phyloP scores from a whole-genome alignment of 2,797 vertebrate genomes.

The Falco biarmicus region DNA sequence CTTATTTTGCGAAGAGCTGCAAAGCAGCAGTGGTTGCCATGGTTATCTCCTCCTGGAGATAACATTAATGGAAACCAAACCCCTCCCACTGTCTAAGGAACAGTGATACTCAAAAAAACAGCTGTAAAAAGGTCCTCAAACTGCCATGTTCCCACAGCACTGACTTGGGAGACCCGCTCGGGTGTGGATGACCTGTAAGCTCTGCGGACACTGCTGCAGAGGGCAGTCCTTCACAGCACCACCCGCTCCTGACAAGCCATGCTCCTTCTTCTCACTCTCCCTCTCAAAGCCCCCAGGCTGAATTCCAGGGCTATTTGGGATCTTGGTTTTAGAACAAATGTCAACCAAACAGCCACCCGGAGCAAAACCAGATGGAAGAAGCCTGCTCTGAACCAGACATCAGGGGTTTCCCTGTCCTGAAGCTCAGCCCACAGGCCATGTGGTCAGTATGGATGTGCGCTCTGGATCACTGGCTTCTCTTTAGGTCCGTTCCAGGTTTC shows the following conservation, averaged over 20 bases:
- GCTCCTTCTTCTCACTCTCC: not conserved
- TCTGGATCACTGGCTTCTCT: not conserved
- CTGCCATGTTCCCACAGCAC: not conserved
- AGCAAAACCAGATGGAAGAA: not conserved
- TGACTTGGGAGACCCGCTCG: not conserved
- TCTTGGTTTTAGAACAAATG: not conserved
- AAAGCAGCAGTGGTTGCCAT: conserved; percentile 52
- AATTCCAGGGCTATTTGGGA: not conserved
- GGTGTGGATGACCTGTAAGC: not conserved
- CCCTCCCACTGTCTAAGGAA: not conserved
- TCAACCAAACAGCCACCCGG: not conserved
- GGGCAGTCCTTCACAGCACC: not conserved
- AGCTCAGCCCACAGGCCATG: not conserved
- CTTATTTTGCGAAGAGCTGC: conserved; percentile 15
- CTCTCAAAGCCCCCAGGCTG: not conserved
- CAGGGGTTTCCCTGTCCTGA: not conserved
- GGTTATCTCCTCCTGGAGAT: conserved; percentile 37
- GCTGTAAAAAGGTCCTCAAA: not conserved
- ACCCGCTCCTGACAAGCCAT: not conserved
- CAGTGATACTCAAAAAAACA: not conserved
- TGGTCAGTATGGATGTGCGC: not conserved
- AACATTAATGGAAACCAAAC: conserved; percentile 27
- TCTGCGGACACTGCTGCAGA: not conserved
- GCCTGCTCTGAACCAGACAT: not conserved
- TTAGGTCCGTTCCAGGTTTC: not conserved